phyloP scores from a whole-genome alignment of 37 sponge, comb jelly and placozoan species.

The Beroe ovata region DNA sequence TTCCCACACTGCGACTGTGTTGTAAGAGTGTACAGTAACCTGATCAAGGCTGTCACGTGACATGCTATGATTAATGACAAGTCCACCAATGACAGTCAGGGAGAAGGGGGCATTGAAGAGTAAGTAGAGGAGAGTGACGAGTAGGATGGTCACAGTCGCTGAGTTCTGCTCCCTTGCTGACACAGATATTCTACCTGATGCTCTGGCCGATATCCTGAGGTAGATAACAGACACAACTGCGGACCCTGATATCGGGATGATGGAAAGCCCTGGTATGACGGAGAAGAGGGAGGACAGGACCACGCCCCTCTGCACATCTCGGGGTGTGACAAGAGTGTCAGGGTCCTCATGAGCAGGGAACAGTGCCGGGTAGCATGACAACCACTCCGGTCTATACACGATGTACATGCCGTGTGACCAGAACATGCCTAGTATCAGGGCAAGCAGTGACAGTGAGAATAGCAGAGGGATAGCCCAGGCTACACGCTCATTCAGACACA shows the following conservation, averaged over 20 bases:
- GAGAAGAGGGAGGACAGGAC: slow-evolving; percentile 9
- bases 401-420: not conserved
- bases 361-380: slow-evolving; percentile 5
- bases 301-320: not conserved
- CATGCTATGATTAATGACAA: not conserved
- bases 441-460: not conserved
- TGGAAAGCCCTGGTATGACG: not conserved
- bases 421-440: not conserved
- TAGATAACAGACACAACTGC: slow-evolving; percentile 27
- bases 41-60: not conserved
- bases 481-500: not conserved
- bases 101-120: slow-evolving; percentile 4
- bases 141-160: slow-evolving; percentile 7
- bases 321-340: not conserved
- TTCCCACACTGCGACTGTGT: not conserved
- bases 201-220: not conserved
- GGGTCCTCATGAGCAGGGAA: not conserved
- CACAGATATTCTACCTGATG: not conserved
- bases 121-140: slow-evolving; percentile 17
- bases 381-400: slow-evolving; percentile 18
- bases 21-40: slow-evolving; percentile 3
- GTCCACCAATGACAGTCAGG: slow-evolving; percentile 2
- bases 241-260: slow-evolving; percentile 6
- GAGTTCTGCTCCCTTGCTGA: not conserved
- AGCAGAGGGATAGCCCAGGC: not conserved